phyloP scores from a whole-genome alignment of 2,888 invertebrate species.

The Trypoxylon attenuatum region DNA sequence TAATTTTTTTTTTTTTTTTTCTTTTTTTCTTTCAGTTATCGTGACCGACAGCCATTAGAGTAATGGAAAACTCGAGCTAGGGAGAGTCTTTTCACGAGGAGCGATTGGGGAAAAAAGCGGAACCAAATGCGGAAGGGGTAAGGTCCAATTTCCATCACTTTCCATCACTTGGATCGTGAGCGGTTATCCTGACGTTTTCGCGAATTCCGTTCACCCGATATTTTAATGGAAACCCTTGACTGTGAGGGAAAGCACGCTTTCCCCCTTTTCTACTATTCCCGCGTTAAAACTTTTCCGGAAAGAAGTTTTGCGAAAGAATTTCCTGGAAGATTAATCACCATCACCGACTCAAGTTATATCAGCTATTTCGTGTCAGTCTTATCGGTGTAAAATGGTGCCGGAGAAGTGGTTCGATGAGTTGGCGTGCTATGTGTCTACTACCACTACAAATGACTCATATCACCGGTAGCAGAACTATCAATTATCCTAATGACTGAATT shows the following conservation, averaged over 20 bases:
- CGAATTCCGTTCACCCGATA: conserved; percentile 11
- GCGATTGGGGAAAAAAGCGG: conserved; percentile 3
- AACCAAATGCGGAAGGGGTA: conserved; percentile 1
- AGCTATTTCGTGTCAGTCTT: neutral
- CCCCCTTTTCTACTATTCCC: too few species aligned
- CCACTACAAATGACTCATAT: too few species aligned
- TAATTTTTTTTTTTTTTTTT: too few species aligned
- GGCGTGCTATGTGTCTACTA: too few species aligned
- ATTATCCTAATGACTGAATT: too few species aligned
- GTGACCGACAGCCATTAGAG: too few species aligned
- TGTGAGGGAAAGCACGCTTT: too few species aligned
- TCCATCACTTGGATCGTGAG: neutral
- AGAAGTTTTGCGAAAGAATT: neutral
- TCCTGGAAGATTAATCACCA: neutral
- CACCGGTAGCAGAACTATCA: too few species aligned
- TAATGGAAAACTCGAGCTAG: conserved; percentile 7
- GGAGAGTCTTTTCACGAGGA: conserved; percentile 2
- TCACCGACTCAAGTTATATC: neutral
- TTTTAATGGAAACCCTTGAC: conserved; percentile 14
- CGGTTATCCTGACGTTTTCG: conserved; percentile 2
- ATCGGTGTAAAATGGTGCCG: neutral
- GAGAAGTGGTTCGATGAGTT: too few species aligned
- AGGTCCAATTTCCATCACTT: conserved; percentile 27
- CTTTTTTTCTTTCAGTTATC: too few species aligned
- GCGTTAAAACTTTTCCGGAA: neutral